Evolutionary conservation across 1,140 invertebrate genomes (phyloP).

Genomic region (Tachypleus tridentatus): DNA sequence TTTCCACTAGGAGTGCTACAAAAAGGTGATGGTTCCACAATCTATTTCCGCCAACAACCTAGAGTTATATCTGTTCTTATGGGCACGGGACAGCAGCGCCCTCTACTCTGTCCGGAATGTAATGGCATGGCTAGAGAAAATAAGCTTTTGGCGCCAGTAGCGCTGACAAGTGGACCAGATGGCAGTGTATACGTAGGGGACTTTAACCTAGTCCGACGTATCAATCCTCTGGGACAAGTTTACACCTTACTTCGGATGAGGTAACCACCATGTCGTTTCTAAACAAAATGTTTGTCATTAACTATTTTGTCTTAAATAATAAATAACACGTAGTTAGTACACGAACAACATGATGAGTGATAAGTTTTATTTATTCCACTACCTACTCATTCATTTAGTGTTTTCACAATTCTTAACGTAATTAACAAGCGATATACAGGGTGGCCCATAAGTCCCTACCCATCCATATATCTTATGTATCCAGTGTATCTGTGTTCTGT

Average conservation of each 20-base stretch:
- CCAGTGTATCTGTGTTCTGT: no score
- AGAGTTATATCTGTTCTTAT: slow-evolving; percentile 80
- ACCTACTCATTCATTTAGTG: no score
- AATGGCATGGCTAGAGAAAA: slow-evolving; percentile 68
- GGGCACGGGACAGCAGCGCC: slow-evolving; percentile 80
- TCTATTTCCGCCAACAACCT: slow-evolving; percentile 88
- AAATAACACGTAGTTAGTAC: no score
- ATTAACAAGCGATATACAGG: no score
- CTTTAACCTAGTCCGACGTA: slow-evolving; percentile 84
- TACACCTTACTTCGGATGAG: slow-evolving; percentile 22
- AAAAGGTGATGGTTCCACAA: slow-evolving; percentile 93
- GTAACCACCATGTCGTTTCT: slow-evolving; percentile 5
- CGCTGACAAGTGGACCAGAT: slow-evolving; percentile 75
- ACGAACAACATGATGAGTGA: no score
- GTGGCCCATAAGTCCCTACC: no score
- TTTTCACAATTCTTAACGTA: no score
- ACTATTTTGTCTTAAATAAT: no score
- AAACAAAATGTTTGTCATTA: no score
- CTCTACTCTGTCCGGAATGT: slow-evolving; percentile 62
- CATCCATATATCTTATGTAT: no score
- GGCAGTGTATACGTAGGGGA: slow-evolving; percentile 93
- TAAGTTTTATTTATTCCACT: no score
- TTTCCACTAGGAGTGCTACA: slow-evolving; percentile 89
- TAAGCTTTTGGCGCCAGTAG: slow-evolving; percentile 75
- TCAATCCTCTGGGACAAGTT: slow-evolving; percentile 62